Evolutionary conservation across 2,888 invertebrate species (phyloP), one percentile per base, ranked within the genome.

Genomic region (Cheilosia pagana): DNA sequence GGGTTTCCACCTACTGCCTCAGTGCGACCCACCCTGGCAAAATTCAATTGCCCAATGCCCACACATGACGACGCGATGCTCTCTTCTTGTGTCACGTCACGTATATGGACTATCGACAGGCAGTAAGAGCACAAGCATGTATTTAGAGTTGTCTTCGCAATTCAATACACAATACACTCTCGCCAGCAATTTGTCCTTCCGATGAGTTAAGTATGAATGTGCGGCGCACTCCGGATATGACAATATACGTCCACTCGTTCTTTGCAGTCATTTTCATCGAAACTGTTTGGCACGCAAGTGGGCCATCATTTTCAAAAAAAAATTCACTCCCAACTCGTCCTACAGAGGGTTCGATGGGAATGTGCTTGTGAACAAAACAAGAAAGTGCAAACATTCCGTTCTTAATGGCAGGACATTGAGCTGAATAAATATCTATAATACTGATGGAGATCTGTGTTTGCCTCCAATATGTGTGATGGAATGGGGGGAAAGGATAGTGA

Each of bases 361-460:
- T 39, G 55, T 72, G 48, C n/a, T 35, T 60, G 67, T 62, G 53
- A 45, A 71, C 53, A 28, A 72, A 60, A 28, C 79, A 70, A 78
- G 59, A 53, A 68, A 35, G 53, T 68, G 60, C 72, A 83, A 85
- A 85, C 75, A 75, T 83, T 78, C 79, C 65, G 70, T 67, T 59
- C 70, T 31, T 59, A 74, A 85, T 65, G 62, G 68, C 16, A 62
- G 81, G 75, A 71, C 70, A 75, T 81, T 85, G 79, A 79, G 59
- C 43, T 70, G 25, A 70, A 83, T 70, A 75, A 75, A 83, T 74
- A 79, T 70, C 70, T 43, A 83, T 79, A 23, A 5, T 2, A 35
- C 35, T 60, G 79, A 75, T 81, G 74, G 60, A 45, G 60, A 53
- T 59, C 65, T 35, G 43, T 28, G 28, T 19, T 59, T 23, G 57